Evolutionary conservation across 1,140 invertebrate genomes (phyloP), one percentile per base, ranked within the genome.

Genomic region (Dendrolimus punctatus): DNA sequence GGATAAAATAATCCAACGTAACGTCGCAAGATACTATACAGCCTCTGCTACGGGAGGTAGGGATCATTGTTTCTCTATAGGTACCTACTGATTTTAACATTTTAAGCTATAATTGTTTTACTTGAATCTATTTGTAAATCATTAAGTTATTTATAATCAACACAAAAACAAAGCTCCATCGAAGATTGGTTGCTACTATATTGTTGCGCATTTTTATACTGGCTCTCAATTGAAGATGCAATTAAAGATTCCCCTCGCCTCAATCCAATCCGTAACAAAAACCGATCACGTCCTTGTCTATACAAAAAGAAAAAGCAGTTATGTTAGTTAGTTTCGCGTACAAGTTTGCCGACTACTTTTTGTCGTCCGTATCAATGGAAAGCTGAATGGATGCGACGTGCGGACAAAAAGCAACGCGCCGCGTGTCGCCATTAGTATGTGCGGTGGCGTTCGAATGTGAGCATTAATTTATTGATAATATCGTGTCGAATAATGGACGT

Each of bases 351-450:
- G 60, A 61, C 70, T 52, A 66, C 65, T 85, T 85, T 85, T 83
- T 85, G 66, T n/a, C 9, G 49, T 36, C 51, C 40, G 80, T 76
- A 80, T 82, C 76, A 84, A 82, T 84, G 82, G 73, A 74, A 64
- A 73, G 69, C 64, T 83, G 77, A 83, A 83, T 85, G 80, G 68
- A 68, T 42, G 39, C 51, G 49, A 53, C 39, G 58, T 51, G 7
- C 10, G 46, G 6, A 49, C 64, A 83, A 81, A 82, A 86, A 83
- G 70, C 58, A 65, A 57, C 54, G 58, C 64, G 73, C 82, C 71
- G 80, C 79, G 80, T 86, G 79, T 78, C 78, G 71, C 64, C 79
- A 86, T 84, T 83, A 84, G 83, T 86, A 86, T 86, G 82, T 82
- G 71, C 64, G 66, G 71, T 72, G 68, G 70, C 65, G 61, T 66